Conservation (phyloP, 2,888 invertebrate genomes). For the Andrena chrysosceles region DNA sequence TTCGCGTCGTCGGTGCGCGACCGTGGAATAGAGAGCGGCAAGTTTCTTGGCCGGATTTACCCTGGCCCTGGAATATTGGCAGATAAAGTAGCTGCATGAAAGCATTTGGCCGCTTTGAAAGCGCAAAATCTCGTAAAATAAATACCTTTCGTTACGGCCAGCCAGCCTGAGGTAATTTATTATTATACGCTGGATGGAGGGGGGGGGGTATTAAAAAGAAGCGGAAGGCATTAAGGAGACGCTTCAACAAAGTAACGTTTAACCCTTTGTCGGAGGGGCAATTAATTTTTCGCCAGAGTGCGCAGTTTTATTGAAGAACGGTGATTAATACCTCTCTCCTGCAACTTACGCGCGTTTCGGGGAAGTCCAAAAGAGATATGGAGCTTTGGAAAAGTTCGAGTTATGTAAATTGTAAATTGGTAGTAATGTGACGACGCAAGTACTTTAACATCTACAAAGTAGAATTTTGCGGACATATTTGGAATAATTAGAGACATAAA, state of each 20-base stretch:
- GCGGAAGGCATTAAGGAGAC: conserved; percentile 49
- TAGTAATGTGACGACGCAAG: no score
- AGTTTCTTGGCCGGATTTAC: conserved; percentile 45
- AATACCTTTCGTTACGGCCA: conserved; percentile 56
- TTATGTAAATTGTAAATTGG: background rate
- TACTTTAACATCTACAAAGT: no score
- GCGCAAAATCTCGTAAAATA: conserved; percentile 55
- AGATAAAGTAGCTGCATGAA: conserved; percentile 56
- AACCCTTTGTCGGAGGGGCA: conserved; percentile 39
- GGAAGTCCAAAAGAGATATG: background rate
- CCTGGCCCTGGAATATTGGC: conserved; percentile 46
- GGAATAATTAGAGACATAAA: no score
- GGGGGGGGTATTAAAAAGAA: conserved; percentile 46
- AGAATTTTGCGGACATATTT: no score
- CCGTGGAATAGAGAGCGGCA: background rate
- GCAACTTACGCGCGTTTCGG: background rate
- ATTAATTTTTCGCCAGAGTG: conserved; percentile 38
- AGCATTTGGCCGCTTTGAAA: conserved; percentile 45
- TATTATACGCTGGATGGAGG: conserved; percentile 31
- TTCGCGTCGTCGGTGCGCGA: background rate
- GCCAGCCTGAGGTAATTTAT: conserved; percentile 40
- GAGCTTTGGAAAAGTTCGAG: background rate
- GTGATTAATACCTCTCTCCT: conserved; percentile 42
- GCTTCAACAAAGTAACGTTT: conserved; percentile 57
- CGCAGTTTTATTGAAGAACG: conserved; percentile 33